Base-by-base conservation (phyloP, 2,888 invertebrate species). In the Idaea aversata region DNA sequence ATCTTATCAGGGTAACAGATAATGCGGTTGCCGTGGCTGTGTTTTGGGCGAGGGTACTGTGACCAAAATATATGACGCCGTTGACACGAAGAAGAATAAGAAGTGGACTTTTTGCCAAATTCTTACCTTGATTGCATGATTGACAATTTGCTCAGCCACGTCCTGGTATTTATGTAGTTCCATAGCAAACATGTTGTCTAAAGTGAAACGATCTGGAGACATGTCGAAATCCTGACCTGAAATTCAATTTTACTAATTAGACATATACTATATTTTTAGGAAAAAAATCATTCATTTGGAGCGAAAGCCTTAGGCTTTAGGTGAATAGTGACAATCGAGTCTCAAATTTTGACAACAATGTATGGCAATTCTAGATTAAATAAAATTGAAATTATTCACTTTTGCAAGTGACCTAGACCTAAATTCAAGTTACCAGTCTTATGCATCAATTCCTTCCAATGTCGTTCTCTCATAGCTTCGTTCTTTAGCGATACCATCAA, bases 121-220 rank as follows among this genome's bases (percentile, higher is more conserved):
- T 15, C 74, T 76, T 70, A 92, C 93, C 77, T 98, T 98, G 70
- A 97, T 95, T 38, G 98, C 98, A 82, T 96, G 96, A 72, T 95
- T 97, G 35, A 98, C 96, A 65, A 98, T 98, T 81, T 96, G 95
- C 76, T 96, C 96, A 57, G 98, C 98, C 5, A 96, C 96, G 0
- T 97, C 97, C 86, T 96, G 96, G 80, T 97, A 97, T 72, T 96
- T 95, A 77, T 97, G 97, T 68, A 98, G 88, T 78, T 98, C 96
- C 98, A 98, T 98, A 1, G 96, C 95, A 82, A 98, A 98, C 95
- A 98, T 97, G 81, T 98, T 97, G 68, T 97, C 97, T 68, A 98
- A 89, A 0, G 98, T 98, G 77, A 98, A 98, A n/a, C 96, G 94
- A 25, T 97, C 96, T 4, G 97, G 95, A 3, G 96, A 94, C 96